Conservation (phyloP, 2,888 invertebrate species). For the Bombylius major region DNA sequence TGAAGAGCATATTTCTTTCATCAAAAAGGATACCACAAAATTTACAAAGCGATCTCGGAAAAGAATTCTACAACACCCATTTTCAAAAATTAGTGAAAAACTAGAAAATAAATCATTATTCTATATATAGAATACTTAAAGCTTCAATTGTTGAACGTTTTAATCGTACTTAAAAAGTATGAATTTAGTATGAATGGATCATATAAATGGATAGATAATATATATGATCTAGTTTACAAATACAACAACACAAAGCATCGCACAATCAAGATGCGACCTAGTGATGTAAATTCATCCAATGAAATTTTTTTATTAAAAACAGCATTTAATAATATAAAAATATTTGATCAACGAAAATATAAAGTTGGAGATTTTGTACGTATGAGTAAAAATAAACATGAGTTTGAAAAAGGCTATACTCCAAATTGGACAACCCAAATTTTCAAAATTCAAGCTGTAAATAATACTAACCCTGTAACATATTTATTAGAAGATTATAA, state of each 20-base stretch:
- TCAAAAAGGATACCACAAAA: too few species aligned
- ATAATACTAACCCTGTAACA: too few species aligned
- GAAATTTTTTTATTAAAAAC: too few species aligned
- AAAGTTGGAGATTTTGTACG: conserved; percentile 1
- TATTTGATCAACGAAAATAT: neutral
- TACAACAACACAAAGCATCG: conserved; percentile 1
- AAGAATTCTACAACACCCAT: too few species aligned
- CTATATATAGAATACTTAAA: neutral
- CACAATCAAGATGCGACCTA: neutral
- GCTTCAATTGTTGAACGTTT: conserved; percentile 1
- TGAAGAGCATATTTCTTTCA: too few species aligned
- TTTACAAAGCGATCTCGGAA: too few species aligned
- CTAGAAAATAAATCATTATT: conserved; percentile 1
- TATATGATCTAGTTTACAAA: neutral
- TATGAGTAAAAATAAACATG: neutral
- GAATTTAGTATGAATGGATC: neutral
- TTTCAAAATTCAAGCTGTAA: too few species aligned
- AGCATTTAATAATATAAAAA: too few species aligned
- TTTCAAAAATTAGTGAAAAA: neutral
- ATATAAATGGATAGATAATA: neutral
- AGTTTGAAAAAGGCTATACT: too few species aligned
- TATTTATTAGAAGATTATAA: too few species aligned
- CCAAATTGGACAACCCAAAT: too few species aligned
- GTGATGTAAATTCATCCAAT: neutral
- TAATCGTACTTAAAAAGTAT: neutral